Evolutionary conservation across 1,140 invertebrate species (phyloP).

Genomic region (Drosophila sproati): DNA sequence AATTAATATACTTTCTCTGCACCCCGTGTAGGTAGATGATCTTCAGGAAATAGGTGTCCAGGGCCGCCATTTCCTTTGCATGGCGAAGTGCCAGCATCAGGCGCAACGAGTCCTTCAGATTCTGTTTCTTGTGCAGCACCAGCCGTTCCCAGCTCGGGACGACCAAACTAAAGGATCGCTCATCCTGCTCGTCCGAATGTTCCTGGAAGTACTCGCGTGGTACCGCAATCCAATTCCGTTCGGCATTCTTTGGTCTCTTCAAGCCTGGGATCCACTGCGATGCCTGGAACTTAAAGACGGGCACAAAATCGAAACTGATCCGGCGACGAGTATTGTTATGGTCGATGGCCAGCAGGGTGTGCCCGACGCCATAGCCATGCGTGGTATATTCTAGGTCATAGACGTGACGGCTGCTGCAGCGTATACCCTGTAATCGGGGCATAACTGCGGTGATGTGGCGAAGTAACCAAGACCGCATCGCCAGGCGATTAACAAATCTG

Average conservation of each 20-base stretch:
- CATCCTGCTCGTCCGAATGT: slow-evolving; percentile 11
- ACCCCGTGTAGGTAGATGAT: slow-evolving; percentile 32
- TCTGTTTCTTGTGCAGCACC: slow-evolving; percentile 41
- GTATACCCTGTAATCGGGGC: slow-evolving; percentile 25
- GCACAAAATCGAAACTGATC: slow-evolving; percentile 64
- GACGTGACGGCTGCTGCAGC: not conserved
- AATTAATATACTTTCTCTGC: not conserved
- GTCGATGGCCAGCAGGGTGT: slow-evolving; percentile 48
- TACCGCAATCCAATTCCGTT: slow-evolving; percentile 52
- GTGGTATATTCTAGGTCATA: slow-evolving; percentile 39
- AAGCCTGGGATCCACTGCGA: slow-evolving; percentile 26
- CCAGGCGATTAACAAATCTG: slow-evolving; percentile 33
- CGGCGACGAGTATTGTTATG: not conserved
- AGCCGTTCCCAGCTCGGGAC: slow-evolving; percentile 57
- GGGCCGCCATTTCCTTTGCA: slow-evolving; percentile 34
- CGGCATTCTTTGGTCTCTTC: not conserved
- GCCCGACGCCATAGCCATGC: slow-evolving; percentile 46
- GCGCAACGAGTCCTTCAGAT: slow-evolving; percentile 53
- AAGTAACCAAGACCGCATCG: slow-evolving; percentile 49
- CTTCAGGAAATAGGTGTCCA: slow-evolving; percentile 57
- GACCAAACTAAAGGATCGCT: slow-evolving; percentile 44
- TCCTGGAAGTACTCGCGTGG: slow-evolving; percentile 28
- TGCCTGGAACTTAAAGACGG: slow-evolving; percentile 46
- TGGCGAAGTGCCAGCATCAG: slow-evolving; percentile 53
- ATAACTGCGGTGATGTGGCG: slow-evolving; percentile 40